A percentile compares a stretch with the other conserved stretches of the same genome.
phyloP scores from a whole-genome alignment of 2,113 vertebrate species.

The Ramphastos sulfuratus region DNA sequence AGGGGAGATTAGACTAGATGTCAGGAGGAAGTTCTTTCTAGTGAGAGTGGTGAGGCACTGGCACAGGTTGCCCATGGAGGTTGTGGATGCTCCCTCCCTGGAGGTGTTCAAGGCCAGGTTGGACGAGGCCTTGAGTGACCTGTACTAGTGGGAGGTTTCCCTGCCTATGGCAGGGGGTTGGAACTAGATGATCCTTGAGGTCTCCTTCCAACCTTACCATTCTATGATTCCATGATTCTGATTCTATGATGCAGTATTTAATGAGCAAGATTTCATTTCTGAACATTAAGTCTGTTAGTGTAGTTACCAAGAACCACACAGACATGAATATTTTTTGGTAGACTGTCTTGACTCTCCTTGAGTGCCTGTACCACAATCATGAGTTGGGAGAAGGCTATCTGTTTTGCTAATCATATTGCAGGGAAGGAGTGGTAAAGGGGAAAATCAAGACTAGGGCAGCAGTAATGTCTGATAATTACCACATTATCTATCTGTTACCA shows the following conservation, averaged over 20 bases:
- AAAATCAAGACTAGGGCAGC: not conserved
- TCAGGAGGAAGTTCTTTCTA: too few species aligned
- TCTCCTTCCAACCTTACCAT: too few species aligned
- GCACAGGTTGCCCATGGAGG: too few species aligned
- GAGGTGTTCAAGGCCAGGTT: too few species aligned
- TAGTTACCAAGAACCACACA: not conserved
- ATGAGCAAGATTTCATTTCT: not conserved
- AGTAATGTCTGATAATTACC: not conserved
- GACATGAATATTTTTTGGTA: not conserved
- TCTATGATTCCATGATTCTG: too few species aligned
- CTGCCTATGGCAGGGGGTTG: too few species aligned
- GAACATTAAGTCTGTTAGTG: not conserved
- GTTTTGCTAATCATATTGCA: not conserved
- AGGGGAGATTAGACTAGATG: too few species aligned
- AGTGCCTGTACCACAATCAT: not conserved
- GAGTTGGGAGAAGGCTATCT: not conserved
- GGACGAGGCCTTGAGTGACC: too few species aligned
- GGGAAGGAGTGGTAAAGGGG: not conserved
- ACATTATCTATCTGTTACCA: slow-evolving; percentile 11
- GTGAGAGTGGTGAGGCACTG: too few species aligned
- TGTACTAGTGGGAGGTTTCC: too few species aligned
- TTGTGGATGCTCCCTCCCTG: too few species aligned
- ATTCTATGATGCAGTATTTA: not conserved
- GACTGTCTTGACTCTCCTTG: not conserved
- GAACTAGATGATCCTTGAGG: too few species aligned